These are phyloP conservation scores for Syrphus vitripennis DNA, from an alignment of 2,888 invertebrate species.

Conservation along the genomic window DNA sequence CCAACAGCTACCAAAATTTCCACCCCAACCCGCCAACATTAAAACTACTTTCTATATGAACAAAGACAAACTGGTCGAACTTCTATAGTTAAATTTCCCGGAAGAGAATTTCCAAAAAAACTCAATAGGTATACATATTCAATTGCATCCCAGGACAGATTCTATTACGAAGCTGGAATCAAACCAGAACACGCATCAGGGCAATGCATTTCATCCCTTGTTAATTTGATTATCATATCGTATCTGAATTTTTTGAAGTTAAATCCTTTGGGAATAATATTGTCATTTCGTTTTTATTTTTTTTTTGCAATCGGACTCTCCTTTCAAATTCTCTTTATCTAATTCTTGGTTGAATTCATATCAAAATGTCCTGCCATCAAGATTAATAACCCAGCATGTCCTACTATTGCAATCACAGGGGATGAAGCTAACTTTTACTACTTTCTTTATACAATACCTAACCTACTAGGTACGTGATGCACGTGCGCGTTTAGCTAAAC, in stretches of 20 bases:
- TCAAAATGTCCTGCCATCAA: conserved; percentile 44
- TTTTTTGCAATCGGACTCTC: conserved; percentile 29
- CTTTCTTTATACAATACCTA: not conserved
- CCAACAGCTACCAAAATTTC: conserved; percentile 4
- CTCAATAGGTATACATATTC: not conserved
- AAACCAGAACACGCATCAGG: conserved; percentile 32
- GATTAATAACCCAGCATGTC: conserved; percentile 45
- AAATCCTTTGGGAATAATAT: conserved; percentile 38
- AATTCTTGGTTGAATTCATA: conserved; percentile 40
- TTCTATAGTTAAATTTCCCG: conserved; percentile 44
- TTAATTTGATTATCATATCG: conserved; percentile 61
- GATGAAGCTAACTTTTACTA: conserved; percentile 22
- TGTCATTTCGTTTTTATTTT: conserved; percentile 40
- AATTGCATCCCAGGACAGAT: conserved; percentile 30
- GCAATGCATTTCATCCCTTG: conserved; percentile 66
- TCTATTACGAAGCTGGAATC: conserved; percentile 9
- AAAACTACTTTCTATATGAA: not conserved
- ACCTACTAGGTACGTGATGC: conserved; percentile 45
- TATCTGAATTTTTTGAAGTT: conserved; percentile 22
- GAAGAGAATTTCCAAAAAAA: conserved; percentile 41
- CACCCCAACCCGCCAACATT: not conserved
- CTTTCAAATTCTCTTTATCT: not conserved
- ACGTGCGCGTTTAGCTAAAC: conserved; percentile 61
- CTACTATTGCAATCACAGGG: conserved; percentile 45
- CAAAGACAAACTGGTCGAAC: not conserved